These are phyloP conservation scores for Dryobota labecula DNA, from an alignment of 2,888 invertebrate species.

Conservation along the genomic window DNA sequence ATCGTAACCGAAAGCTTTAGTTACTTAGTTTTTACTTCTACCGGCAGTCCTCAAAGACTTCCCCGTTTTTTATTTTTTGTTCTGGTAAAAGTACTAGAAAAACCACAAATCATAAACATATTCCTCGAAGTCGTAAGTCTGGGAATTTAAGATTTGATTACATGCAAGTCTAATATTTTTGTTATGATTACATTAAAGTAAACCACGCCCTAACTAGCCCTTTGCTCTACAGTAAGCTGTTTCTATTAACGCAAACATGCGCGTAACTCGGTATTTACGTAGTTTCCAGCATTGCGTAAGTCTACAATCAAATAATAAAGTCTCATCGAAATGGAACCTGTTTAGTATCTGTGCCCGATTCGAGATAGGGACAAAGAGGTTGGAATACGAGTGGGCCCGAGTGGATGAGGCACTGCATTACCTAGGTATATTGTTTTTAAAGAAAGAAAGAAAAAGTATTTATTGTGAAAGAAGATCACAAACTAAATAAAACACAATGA, in stretches of 20 bases:
- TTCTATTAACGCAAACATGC: constrained; percentile 29
- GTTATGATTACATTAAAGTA: neutral
- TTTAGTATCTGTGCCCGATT: constrained; percentile 61
- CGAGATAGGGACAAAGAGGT: constrained; percentile 34
- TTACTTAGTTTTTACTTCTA: no score
- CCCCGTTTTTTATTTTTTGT: no score
- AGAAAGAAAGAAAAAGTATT: no score
- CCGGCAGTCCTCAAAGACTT: no score
- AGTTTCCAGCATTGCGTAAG: constrained; percentile 57
- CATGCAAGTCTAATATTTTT: constrained; percentile 1
- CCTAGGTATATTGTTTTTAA: no score
- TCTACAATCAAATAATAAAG: constrained; percentile 62
- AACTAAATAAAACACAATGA: no score
- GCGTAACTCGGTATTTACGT: constrained; percentile 45
- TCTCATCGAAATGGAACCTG: constrained; percentile 63
- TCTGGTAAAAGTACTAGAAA: no score
- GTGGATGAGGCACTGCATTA: constrained; percentile 37
- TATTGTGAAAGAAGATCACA: no score
- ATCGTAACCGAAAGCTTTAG: no score
- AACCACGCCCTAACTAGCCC: constrained; percentile 13
- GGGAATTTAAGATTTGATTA: neutral
- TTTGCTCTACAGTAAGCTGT: constrained; percentile 15
- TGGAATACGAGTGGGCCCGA: neutral
- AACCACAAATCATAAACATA: no score
- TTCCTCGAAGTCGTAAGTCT: no score